phyloP scores from a whole-genome alignment of 92 coral and sea anemone species.

The Siderastrea siderea region DNA sequence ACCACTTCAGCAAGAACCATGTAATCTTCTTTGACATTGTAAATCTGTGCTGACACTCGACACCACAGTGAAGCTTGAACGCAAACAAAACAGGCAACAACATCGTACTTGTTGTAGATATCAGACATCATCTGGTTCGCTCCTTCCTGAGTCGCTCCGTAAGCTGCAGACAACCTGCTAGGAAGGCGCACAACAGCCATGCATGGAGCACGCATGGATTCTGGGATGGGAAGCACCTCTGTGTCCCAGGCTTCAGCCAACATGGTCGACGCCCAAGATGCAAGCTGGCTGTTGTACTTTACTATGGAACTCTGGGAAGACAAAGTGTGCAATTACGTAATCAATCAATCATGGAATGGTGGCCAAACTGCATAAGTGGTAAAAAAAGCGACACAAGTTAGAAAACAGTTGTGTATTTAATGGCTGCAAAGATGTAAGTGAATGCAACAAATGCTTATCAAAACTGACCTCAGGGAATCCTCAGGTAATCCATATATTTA shows the following conservation, averaged over 20 bases:
- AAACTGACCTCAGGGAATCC: no score
- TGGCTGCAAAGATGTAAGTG: background rate
- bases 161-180: conserved; percentile 55
- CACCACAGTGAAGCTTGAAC: conserved; percentile 92
- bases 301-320: conserved; percentile 58
- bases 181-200: conserved; percentile 85
- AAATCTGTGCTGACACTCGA: conserved; percentile 81
- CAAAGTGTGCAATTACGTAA: no score
- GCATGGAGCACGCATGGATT: conserved; percentile 88
- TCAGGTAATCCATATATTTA: no score
- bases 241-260: conserved; percentile 82
- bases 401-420: no score
- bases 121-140: conserved; percentile 40
- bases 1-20: conserved; percentile 70
- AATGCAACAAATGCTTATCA: no score
- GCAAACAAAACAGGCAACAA: conserved; percentile 57
- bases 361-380: background rate
- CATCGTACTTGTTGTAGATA: conserved; percentile 58
- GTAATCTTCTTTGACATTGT: conserved; percentile 80
- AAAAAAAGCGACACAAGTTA: no score
- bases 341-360: no score
- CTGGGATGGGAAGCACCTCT: conserved; percentile 82
- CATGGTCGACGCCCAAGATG: conserved; percentile 82
- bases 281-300: conserved; percentile 73
- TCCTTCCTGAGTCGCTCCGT: conserved; percentile 72